Percentiles rank a stretch among this genome's conserved stretches.
Evolutionary conservation across 2,888 invertebrate species (phyloP).

Genomic region (Brenthis hecate): DNA sequence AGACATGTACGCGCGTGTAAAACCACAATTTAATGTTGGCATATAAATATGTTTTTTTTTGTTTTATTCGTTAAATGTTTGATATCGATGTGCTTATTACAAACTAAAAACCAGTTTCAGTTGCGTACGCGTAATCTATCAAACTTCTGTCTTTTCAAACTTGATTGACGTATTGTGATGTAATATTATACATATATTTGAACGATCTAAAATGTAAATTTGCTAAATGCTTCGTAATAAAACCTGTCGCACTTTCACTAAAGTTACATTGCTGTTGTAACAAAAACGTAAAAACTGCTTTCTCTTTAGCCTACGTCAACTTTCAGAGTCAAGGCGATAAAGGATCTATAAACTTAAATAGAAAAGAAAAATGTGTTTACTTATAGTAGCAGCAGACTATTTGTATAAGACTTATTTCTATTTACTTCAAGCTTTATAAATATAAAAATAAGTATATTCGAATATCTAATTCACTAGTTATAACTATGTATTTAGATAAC

Average conservation of each 20-base stretch:
- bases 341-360: slow-evolving; percentile 28
- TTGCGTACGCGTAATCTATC: no score
- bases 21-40: no score
- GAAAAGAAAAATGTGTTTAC: slow-evolving; percentile 8
- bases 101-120: no score
- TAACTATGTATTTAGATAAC: no score
- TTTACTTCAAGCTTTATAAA: no score
- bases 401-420: neutral
- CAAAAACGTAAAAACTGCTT: slow-evolving; percentile 36
- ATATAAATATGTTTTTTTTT: no score
- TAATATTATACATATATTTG: slow-evolving; percentile 10
- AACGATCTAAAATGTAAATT: slow-evolving; percentile 24
- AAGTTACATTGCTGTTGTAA: slow-evolving; percentile 20
- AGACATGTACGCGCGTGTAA: no score
- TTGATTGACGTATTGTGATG: slow-evolving; percentile 2
- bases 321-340: slow-evolving; percentile 25
- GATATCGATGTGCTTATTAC: no score
- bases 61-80: no score
- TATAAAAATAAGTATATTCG: no score
- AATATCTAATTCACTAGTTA: no score
- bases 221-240: slow-evolving; percentile 22
- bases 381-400: slow-evolving; percentile 1
- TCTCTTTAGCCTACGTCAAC: slow-evolving; percentile 33
- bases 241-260: slow-evolving; percentile 36
- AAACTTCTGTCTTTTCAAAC: no score